A percentile compares a stretch with the other conserved stretches of the same genome.
Conservation (phyloP, 1,140 invertebrate species). For the Plodia interpunctella region DNA sequence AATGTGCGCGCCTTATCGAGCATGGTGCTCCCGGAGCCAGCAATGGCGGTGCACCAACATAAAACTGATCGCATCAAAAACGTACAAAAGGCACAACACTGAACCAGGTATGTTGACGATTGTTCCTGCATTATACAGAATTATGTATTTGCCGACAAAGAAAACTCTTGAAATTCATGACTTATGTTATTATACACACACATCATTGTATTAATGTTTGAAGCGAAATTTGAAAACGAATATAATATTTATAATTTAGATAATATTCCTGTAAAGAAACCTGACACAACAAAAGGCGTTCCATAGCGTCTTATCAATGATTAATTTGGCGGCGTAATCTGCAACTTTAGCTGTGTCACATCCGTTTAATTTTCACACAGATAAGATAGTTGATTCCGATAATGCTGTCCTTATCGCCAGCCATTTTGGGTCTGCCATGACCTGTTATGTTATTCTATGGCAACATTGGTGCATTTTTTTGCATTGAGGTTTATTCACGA, state of each 20-base stretch:
- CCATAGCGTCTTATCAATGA: constrained; percentile 50
- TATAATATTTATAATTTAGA: not conserved
- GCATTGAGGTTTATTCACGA: no score
- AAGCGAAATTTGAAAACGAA: no score
- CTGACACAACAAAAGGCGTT: constrained; percentile 25
- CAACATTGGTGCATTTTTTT: not conserved
- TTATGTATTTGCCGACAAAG: no score
- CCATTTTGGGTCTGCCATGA: constrained; percentile 5
- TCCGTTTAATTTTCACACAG: constrained; percentile 50
- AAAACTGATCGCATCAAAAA: constrained; percentile 51
- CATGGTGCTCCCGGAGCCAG: constrained; percentile 26
- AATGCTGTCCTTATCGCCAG: not conserved
- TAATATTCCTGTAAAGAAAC: not conserved
- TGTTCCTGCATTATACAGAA: no score
- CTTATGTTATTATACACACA: no score
- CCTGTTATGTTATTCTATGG: not conserved
- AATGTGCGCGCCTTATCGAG: constrained; percentile 73
- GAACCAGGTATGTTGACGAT: constrained; percentile 21
- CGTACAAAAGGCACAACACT: constrained; percentile 38
- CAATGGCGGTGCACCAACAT: constrained; percentile 27
- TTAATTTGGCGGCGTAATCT: constrained; percentile 65
- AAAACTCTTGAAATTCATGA: no score
- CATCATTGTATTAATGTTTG: no score
- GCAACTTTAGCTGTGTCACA: constrained; percentile 47
- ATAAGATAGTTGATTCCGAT: constrained; percentile 13